Evolutionary conservation across 2,888 invertebrate genomes (phyloP).

Genomic region (Timandra comae): DNA sequence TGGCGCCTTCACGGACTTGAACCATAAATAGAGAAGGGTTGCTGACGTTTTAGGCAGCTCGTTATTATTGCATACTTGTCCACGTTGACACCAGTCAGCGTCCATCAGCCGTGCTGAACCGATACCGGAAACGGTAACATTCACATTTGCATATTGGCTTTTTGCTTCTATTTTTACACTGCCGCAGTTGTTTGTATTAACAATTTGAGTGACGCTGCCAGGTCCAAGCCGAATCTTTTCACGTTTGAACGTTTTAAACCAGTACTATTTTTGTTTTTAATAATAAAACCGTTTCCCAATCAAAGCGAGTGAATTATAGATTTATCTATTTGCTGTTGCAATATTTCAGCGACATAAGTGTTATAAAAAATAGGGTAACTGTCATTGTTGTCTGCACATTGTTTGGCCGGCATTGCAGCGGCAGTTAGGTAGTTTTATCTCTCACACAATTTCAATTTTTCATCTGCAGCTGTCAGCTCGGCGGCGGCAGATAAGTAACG

Average conservation of each 20-base stretch:
- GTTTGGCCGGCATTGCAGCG: slow-evolving; percentile 55
- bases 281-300: too few species aligned
- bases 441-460: slow-evolving; percentile 77
- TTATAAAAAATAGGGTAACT: slow-evolving; percentile 22
- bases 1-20: slow-evolving; percentile 49
- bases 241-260: too few species aligned
- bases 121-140: slow-evolving; percentile 51
- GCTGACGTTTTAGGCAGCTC: slow-evolving; percentile 53
- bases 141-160: slow-evolving; percentile 54
- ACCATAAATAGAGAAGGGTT: slow-evolving; percentile 68
- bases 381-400: slow-evolving; percentile 52
- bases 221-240: too few species aligned
- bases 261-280: too few species aligned
- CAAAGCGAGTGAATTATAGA: background rate
- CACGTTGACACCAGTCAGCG: slow-evolving; percentile 53
- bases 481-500: slow-evolving; percentile 73
- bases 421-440: slow-evolving; percentile 75
- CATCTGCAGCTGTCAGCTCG: slow-evolving; percentile 75
- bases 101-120: slow-evolving; percentile 46
- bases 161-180: slow-evolving; percentile 30
- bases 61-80: slow-evolving; percentile 61
- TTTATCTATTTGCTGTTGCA: background rate
- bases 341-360: slow-evolving; percentile 15
- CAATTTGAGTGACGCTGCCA: slow-evolving; percentile 12
- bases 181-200: slow-evolving; percentile 15